Conservation (phyloP, 2,797 vertebrate species). For the Caiman crocodilus region DNA sequence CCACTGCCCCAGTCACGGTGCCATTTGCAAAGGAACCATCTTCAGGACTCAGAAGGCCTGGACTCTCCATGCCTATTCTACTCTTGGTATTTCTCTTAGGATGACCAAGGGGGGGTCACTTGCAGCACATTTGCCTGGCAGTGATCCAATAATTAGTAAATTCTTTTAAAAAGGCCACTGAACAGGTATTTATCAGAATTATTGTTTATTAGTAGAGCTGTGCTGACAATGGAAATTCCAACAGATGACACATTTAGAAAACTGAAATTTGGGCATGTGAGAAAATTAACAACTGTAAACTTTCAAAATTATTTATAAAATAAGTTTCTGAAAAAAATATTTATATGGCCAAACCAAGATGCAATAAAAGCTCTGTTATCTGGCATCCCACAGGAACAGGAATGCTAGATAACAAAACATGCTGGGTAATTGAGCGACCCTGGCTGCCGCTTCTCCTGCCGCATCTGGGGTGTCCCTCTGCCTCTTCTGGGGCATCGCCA, state of each 20-base stretch:
- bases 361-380: too few species aligned
- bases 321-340: constrained; percentile 1
- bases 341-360: background rate
- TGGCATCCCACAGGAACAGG: too few species aligned
- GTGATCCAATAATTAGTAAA: background rate
- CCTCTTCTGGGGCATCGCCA: too few species aligned
- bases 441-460: too few species aligned
- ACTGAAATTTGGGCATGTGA: background rate
- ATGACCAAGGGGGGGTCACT: background rate
- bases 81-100: too few species aligned
- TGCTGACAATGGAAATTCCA: background rate
- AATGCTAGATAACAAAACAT: too few species aligned
- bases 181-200: background rate
- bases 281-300: background rate
- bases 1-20: background rate
- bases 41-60: background rate
- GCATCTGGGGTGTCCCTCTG: too few species aligned
- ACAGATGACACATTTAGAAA: background rate
- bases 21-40: background rate
- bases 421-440: too few species aligned
- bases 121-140: background rate
- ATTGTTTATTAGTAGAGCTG: background rate
- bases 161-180: background rate
- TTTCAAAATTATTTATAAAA: background rate
- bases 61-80: background rate